Conservation (phyloP, 23 tunicate species). For the Corella eumyota region DNA sequence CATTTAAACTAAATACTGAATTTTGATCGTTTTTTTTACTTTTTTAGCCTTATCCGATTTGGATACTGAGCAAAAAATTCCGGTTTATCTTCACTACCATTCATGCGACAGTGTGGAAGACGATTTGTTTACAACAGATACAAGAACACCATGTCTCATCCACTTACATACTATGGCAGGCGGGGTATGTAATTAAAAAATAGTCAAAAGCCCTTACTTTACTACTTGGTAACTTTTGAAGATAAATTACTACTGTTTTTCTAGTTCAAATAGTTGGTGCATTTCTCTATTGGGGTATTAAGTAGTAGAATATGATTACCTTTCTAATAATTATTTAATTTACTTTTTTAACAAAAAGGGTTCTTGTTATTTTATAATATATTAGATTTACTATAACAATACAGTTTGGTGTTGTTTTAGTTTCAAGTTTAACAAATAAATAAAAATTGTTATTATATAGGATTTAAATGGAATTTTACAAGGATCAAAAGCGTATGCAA, state of each 20-base stretch:
- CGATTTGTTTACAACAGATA: slow-evolving; percentile 70
- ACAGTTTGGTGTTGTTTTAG: not conserved
- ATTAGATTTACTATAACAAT: too few species aligned
- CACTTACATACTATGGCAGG: slow-evolving; percentile 53
- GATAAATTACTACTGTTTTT: too few species aligned
- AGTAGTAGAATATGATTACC: too few species aligned
- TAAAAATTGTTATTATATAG: slow-evolving; percentile 11
- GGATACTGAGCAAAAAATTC: slow-evolving; percentile 56
- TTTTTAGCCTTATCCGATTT: slow-evolving; percentile 73
- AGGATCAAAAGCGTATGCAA: slow-evolving; percentile 67
- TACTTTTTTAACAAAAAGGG: too few species aligned
- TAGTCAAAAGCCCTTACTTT: not conserved
- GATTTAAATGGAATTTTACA: slow-evolving; percentile 56
- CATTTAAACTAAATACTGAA: too few species aligned
- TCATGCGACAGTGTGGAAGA: slow-evolving; percentile 65
- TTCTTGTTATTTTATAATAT: too few species aligned
- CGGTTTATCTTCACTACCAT: slow-evolving; percentile 64
- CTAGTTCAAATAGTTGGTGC: too few species aligned
- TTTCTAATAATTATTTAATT: too few species aligned
- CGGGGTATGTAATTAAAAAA: slow-evolving; percentile 8
- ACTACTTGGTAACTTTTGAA: not conserved
- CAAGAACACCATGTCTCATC: slow-evolving; percentile 77
- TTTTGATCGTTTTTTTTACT: too few species aligned
- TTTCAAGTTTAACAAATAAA: too few species aligned
- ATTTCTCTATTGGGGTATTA: too few species aligned